Conservation (phyloP, 2,797 vertebrate genomes). For the Schizothorax lantsangensis region DNA sequence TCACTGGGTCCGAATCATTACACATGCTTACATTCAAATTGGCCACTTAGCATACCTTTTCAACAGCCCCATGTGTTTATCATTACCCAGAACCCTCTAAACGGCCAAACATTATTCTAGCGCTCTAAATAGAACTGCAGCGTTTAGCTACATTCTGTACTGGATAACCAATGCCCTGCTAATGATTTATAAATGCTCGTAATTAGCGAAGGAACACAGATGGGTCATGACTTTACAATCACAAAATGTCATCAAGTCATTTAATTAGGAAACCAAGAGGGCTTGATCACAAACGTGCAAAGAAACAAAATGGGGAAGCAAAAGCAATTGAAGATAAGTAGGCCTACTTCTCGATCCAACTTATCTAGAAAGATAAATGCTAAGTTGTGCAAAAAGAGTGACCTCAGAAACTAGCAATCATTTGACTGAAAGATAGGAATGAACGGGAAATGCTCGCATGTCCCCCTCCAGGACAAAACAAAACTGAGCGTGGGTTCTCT, state of each 20-base stretch:
- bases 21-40: slow-evolving; percentile 81
- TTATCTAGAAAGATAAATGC: background rate
- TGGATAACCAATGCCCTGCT: slow-evolving; percentile 74
- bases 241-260: slow-evolving; percentile 54
- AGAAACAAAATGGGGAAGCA: slow-evolving; percentile 1
- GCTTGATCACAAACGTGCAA: background rate
- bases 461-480: background rate
- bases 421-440: background rate
- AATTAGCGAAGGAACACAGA: slow-evolving; percentile 59
- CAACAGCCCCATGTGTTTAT: slow-evolving; percentile 82
- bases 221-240: slow-evolving; percentile 56
- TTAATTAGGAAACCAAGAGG: slow-evolving; percentile 32
- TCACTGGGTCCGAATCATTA: slow-evolving; percentile 67
- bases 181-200: slow-evolving; percentile 78
- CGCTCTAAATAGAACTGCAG: slow-evolving; percentile 75
- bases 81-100: slow-evolving; percentile 79
- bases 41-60: slow-evolving; percentile 82
- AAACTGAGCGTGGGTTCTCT: slow-evolving; percentile 73
- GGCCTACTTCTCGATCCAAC: background rate
- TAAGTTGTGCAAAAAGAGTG: background rate
- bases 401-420: background rate
- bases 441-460: background rate
- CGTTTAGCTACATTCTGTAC: slow-evolving; percentile 72
- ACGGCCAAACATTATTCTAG: slow-evolving; percentile 82
- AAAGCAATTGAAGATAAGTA: background rate